Evolutionary conservation across 1,140 invertebrate species (phyloP).

Genomic region (Adoxophyes honmai): DNA sequence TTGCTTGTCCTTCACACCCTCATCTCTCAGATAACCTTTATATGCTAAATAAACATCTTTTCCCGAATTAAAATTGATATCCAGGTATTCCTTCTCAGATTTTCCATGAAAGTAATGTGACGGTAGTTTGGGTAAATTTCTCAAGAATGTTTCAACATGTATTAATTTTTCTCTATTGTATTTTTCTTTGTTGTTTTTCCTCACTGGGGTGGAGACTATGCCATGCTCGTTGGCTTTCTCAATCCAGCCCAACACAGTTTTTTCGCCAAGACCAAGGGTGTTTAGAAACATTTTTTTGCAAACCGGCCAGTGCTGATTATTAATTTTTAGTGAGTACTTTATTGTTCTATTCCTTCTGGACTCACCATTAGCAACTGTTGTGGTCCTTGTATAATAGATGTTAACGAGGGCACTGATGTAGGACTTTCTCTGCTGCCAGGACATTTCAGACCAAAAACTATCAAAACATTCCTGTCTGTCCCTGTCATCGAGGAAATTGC

Average conservation of each 20-base stretch:
- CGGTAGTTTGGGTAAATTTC: not conserved
- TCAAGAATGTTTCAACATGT: constrained; percentile 9
- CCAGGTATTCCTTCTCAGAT: constrained; percentile 10
- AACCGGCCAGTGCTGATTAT: constrained; percentile 7
- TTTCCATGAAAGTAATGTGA: constrained; percentile 4
- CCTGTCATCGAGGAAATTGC: not conserved
- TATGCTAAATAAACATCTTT: constrained; percentile 10
- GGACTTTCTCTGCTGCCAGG: not conserved
- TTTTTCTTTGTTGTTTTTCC: constrained; percentile 4
- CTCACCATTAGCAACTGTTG: constrained; percentile 1
- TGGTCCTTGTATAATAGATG: constrained; percentile 11
- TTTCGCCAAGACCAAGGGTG: constrained; percentile 2
- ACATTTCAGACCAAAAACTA: constrained; percentile 12
- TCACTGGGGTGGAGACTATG: not conserved
- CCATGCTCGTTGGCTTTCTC: constrained; percentile 11
- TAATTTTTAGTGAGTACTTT: constrained; percentile 8
- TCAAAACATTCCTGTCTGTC: constrained; percentile 4
- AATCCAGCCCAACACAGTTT: constrained; percentile 11
- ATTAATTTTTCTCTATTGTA: constrained; percentile 8
- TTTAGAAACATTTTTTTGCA: constrained; percentile 13
- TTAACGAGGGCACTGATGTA: constrained; percentile 5
- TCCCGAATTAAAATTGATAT: constrained; percentile 4
- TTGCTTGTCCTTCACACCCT: constrained; percentile 1
- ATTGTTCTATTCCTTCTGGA: constrained; percentile 7
- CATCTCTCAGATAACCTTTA: constrained; percentile 2